phyloP scores from a whole-genome alignment of 2,888 invertebrate genomes.

The Drosophila subquinaria region DNA sequence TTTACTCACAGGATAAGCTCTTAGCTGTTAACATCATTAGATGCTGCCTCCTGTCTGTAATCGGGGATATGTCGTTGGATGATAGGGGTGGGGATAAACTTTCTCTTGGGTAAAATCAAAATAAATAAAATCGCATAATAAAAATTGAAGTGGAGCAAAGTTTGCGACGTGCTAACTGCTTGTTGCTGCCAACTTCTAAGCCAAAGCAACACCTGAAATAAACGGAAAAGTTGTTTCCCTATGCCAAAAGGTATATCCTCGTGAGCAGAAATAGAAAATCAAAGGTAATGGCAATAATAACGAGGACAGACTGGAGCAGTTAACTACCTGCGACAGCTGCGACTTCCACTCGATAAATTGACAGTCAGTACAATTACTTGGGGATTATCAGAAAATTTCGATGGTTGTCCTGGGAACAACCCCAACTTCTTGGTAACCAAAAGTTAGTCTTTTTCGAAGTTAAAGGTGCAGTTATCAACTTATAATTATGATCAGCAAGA shows the following conservation, averaged over 20 bases:
- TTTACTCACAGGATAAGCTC: conserved; percentile 67
- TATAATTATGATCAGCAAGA: conserved; percentile 29
- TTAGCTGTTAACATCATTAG: conserved; percentile 77
- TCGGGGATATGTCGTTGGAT: conserved; percentile 4
- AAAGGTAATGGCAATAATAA: conserved; percentile 45
- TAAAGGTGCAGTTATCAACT: conserved; percentile 9
- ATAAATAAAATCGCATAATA: conserved; percentile 79
- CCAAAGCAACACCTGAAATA: conserved; percentile 2
- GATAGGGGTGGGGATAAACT: conserved; percentile 45
- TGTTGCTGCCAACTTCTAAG: conserved; percentile 48
- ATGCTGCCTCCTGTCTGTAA: conserved; percentile 38
- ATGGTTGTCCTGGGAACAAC: conserved; percentile 6
- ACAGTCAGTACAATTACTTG: conserved; percentile 73
- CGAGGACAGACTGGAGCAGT: conserved; percentile 27
- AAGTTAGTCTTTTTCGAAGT: conserved; percentile 10
- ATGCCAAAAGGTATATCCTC: conserved; percentile 18
- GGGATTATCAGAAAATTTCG: conserved; percentile 65
- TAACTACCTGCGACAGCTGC: conserved; percentile 71
- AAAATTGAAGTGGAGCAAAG: conserved; percentile 71
- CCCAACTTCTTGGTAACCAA: conserved; percentile 7
- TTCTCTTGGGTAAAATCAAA: conserved; percentile 69
- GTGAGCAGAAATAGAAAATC: conserved; percentile 45
- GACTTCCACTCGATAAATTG: conserved; percentile 74
- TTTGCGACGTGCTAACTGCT: conserved; percentile 76
- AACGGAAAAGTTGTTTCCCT: conserved; percentile 18